phyloP scores from a whole-genome alignment of 2,888 invertebrate species.

The Drosophila putrida region DNA sequence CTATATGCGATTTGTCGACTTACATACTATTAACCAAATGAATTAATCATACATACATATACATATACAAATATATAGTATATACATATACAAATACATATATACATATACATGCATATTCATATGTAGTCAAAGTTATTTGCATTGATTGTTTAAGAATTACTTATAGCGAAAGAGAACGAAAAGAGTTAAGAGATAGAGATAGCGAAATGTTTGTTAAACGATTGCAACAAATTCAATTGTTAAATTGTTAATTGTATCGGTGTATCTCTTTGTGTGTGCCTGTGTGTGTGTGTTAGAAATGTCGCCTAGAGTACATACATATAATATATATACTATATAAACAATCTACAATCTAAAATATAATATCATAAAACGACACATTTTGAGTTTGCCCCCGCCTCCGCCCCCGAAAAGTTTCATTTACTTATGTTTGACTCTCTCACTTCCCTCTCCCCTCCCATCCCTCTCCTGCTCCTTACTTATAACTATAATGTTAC shows the following conservation, averaged over 20 bases:
- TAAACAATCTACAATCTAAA: neutral
- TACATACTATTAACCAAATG: conserved; percentile 24
- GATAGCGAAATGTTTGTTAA: conserved; percentile 2
- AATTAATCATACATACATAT: conserved; percentile 21
- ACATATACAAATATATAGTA: neutral
- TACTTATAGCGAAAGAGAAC: conserved; percentile 8
- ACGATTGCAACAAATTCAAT: conserved; percentile 11
- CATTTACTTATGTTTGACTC: conserved; percentile 2
- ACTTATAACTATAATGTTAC: conserved; percentile 16
- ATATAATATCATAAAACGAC: neutral
- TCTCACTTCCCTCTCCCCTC: neutral
- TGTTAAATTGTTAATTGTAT: conserved; percentile 10
- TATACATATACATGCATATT: conserved; percentile 7
- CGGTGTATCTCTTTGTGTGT: conserved; percentile 12
- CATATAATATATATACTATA: conserved; percentile 22
- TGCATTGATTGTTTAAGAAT: conserved; percentile 39
- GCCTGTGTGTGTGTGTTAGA: conserved; percentile 6
- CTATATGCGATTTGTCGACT: conserved; percentile 3
- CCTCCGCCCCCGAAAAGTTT: conserved; percentile 1
- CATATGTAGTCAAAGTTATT: conserved; percentile 32
- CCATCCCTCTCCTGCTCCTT: neutral
- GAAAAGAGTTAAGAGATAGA: neutral
- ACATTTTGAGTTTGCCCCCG: neutral
- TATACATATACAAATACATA: neutral
- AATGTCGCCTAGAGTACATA: conserved; percentile 30